Percentiles rank a stretch among this genome's conserved stretches.
phyloP scores from a whole-genome alignment of 1,140 invertebrate species.

The Cylas formicarius region DNA sequence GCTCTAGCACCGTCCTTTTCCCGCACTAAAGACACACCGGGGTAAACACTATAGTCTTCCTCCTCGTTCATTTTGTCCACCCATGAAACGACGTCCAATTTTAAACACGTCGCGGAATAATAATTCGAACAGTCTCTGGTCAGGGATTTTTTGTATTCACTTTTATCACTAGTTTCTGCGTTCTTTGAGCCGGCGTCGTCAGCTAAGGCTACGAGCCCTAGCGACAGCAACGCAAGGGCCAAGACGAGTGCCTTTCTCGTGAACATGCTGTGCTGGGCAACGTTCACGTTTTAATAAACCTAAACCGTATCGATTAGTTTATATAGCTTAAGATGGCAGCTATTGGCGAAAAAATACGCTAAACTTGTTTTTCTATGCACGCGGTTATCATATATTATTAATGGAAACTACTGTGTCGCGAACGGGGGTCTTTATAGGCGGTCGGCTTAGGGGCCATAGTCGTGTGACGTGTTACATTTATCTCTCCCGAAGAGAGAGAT shows the following conservation, averaged over 20 bases:
- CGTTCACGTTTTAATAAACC: slow-evolving; percentile 19
- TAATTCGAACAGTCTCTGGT: slow-evolving; percentile 59
- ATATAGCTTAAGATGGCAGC: slow-evolving; percentile 20
- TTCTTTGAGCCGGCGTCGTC: slow-evolving; percentile 13
- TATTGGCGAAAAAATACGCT: slow-evolving; percentile 22
- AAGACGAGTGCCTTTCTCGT: slow-evolving; percentile 10
- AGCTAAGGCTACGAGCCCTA: slow-evolving; percentile 11
- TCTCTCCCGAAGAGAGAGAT: slow-evolving; percentile 6
- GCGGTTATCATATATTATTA: slow-evolving; percentile 20
- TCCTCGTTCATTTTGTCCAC: slow-evolving; percentile 63
- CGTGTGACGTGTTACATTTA: slow-evolving; percentile 11
- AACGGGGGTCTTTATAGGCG: slow-evolving; percentile 1
- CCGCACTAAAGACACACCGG: slow-evolving; percentile 63
- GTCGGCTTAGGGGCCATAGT: slow-evolving; percentile 9
- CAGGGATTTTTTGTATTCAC: slow-evolving; percentile 40
- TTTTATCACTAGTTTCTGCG: slow-evolving; percentile 25
- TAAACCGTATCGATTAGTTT: slow-evolving; percentile 12
- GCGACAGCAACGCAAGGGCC: slow-evolving; percentile 6
- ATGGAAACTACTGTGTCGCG: slow-evolving; percentile 18
- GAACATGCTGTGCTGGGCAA: slow-evolving; percentile 16
- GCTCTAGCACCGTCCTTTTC: slow-evolving; percentile 52
- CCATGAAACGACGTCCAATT: slow-evolving; percentile 70
- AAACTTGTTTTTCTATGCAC: slow-evolving; percentile 16
- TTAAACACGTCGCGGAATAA: slow-evolving; percentile 69
- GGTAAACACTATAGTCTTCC: slow-evolving; percentile 56